These are phyloP conservation scores for Drosophila kuntzei DNA, from an alignment of 2,888 invertebrate genomes.

Conservation along the genomic window DNA sequence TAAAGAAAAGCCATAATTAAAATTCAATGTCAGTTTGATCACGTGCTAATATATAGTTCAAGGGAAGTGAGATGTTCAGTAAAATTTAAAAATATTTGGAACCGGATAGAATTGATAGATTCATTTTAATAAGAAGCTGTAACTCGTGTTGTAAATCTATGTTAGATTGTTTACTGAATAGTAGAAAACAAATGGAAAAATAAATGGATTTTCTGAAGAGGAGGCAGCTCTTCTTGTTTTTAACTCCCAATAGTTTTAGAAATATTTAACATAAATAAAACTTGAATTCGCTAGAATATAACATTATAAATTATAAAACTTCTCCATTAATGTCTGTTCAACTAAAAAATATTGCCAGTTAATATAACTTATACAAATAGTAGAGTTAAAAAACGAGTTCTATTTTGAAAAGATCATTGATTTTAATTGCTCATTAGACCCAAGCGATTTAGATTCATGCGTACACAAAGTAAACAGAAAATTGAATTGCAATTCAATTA, in stretches of 20 bases:
- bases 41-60: conserved; percentile 35
- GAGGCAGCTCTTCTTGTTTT: neutral
- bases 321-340: neutral
- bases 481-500: conserved; percentile 37
- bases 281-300: no score
- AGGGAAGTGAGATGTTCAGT: neutral
- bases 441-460: neutral
- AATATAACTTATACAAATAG: conserved; percentile 9
- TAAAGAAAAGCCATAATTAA: conserved; percentile 64
- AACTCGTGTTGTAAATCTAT: neutral
- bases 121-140: neutral
- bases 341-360: neutral
- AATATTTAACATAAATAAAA: no score
- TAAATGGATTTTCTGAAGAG: no score
- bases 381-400: conserved; percentile 26
- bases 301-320: neutral
- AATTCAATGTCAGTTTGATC: conserved; percentile 61
- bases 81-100: neutral
- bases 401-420: conserved; percentile 25
- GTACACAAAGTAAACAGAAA: conserved; percentile 3
- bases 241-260: neutral
- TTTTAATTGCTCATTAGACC: conserved; percentile 27
- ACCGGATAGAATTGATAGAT: conserved; percentile 6
- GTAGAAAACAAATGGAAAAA: neutral
- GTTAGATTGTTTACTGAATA: neutral